Conservation (phyloP, 2,888 invertebrate species). For the Stenchaetothrips biformis region DNA sequence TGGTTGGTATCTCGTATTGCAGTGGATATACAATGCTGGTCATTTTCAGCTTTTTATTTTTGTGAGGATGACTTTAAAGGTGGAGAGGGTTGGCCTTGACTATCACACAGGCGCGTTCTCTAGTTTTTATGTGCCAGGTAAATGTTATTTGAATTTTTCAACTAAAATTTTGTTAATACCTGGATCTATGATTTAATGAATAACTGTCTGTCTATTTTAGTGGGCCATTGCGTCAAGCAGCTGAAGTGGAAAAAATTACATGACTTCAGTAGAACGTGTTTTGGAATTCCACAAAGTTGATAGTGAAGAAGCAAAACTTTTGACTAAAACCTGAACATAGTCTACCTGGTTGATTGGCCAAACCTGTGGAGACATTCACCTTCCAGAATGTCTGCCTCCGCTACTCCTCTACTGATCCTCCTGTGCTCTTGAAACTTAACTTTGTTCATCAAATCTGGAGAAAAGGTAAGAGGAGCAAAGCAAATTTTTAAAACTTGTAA, state of each 20-base stretch:
- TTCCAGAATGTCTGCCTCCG: conserved; percentile 65
- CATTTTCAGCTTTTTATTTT: conserved; percentile 75
- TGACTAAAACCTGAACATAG: conserved; percentile 49
- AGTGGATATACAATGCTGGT: conserved; percentile 80
- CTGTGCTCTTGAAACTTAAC: conserved; percentile 67
- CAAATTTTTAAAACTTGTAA: conserved; percentile 51
- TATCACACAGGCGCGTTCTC: conserved; percentile 72
- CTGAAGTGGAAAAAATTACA: conserved; percentile 79
- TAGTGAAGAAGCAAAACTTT: conserved; percentile 45
- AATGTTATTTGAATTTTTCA: not conserved
- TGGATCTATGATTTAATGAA: too few species aligned
- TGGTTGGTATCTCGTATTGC: conserved; percentile 87
- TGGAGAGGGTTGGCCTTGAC: conserved; percentile 70
- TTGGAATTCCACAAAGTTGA: conserved; percentile 71
- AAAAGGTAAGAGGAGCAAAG: conserved; percentile 50
- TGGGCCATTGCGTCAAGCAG: conserved; percentile 87
- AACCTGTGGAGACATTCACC: conserved; percentile 58
- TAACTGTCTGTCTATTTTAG: conserved; percentile 45
- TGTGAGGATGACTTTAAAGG: conserved; percentile 44
- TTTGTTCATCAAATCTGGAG: conserved; percentile 58
- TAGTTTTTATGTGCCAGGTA: conserved; percentile 80
- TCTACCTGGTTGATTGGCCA: conserved; percentile 70
- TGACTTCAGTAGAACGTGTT: conserved; percentile 88
- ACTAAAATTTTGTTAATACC: too few species aligned
- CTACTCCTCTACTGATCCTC: conserved; percentile 65